phyloP scores from a whole-genome alignment of 2,888 invertebrate species.

The Drosophila niveifrons region DNA sequence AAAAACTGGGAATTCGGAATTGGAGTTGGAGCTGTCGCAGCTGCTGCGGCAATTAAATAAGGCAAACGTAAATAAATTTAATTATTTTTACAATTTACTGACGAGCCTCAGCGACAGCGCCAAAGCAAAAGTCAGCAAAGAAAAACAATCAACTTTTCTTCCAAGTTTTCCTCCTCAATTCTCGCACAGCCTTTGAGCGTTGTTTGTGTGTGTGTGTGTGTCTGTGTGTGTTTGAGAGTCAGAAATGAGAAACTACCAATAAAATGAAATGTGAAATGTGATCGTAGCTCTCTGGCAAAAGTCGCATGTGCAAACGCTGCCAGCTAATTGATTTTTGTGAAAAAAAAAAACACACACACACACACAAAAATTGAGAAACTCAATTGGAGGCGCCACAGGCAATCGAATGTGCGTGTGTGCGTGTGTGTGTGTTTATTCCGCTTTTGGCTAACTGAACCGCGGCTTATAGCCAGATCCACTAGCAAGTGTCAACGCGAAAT shows the following conservation, averaged over 20 bases:
- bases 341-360: too few species aligned
- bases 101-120: slow-evolving; percentile 21
- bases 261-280: slow-evolving; percentile 48
- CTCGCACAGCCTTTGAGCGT: slow-evolving; percentile 35
- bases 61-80: slow-evolving; percentile 74
- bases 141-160: slow-evolving; percentile 71
- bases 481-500: slow-evolving; percentile 37
- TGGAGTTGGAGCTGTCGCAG: slow-evolving; percentile 39
- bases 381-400: slow-evolving; percentile 65
- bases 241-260: slow-evolving; percentile 56
- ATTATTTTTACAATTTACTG: slow-evolving; percentile 75
- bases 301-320: slow-evolving; percentile 52
- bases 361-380: slow-evolving; percentile 47
- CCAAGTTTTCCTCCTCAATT: slow-evolving; percentile 34
- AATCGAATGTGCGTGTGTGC: slow-evolving; percentile 7
- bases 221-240: slow-evolving; percentile 12
- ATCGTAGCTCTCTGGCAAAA: slow-evolving; percentile 40
- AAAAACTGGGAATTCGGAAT: not conserved
- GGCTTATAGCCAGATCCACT: slow-evolving; percentile 22
- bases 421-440: slow-evolving; percentile 13
- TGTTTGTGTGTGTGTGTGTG: not conserved
- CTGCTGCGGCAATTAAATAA: slow-evolving; percentile 70
- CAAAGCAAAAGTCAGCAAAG: slow-evolving; percentile 64
- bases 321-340: slow-evolving; percentile 70
- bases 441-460: slow-evolving; percentile 26